Base-by-base conservation (phyloP, 2,797 vertebrate species). In the Bryconaethiops microstoma region DNA sequence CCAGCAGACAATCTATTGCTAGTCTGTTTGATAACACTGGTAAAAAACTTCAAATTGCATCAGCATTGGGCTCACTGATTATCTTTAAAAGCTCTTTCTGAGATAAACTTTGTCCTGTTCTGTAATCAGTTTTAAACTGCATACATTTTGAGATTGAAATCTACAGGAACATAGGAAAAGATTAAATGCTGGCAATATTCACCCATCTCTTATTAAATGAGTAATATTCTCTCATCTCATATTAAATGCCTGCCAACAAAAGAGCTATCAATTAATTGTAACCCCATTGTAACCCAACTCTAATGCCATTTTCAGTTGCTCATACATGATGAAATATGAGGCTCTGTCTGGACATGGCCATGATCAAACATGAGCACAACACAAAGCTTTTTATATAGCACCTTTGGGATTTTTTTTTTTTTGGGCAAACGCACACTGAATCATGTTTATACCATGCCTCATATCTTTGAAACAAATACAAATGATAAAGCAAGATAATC, bases 261-360 rank as follows among this genome's bases (percentile, higher is more conserved):
- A 21, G 7, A 52, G 45, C 40, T 78, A 29, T 74, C 59, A 55
- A 82, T 78, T 73, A 78, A 48, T 25, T 60, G 55, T 40, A 65
- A 79, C n/a, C 19, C 48, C 25, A 25, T 5, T 67, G 16, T 14
- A 50, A 50, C 29, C 29, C 10, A 39, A 25, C 64, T 52, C 21
- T 23, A 13, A 50, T 13, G 12, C 3, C 29, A 55, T 54, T 54
- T 72, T 72, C 35, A 54, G 50, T 19, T 35, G 21, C 50, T 72
- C 48, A 72, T 29, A 72, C 39, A 0, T 23, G 7, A 48, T 48
- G 19, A 69, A 45, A 69, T 2, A 73, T 0, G 25, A 57, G 25
- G 12, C 39, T n/a, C 21, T 14, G 12, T 25, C 14, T 72, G 48
- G 8, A 35, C 23, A 50, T 71, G 23, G 7, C 17, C 54, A 39